These are phyloP conservation scores for Standfussiana lucernea DNA, from an alignment of 2,888 invertebrate species.

Conservation along the genomic window DNA sequence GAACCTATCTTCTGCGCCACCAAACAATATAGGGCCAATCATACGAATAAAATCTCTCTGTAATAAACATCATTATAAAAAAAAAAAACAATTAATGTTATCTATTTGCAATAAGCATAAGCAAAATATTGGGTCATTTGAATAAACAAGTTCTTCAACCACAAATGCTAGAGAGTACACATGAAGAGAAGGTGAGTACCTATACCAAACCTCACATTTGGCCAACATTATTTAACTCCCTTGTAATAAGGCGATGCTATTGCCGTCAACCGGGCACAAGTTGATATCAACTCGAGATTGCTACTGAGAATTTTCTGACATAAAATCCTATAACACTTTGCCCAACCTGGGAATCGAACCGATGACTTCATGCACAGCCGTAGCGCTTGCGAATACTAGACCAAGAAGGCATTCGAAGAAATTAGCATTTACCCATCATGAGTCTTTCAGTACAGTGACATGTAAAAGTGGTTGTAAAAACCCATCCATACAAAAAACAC, in stretches of 20 bases:
- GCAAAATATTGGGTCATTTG: neutral
- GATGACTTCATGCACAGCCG: neutral
- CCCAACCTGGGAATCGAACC: neutral
- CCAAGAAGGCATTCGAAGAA: neutral
- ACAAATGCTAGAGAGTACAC: neutral
- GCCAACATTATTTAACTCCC: neutral
- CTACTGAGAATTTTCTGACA: neutral
- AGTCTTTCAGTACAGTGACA: neutral
- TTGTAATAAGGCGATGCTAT: neutral
- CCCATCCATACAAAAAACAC: no score
- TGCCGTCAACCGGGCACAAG: neutral
- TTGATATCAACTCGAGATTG: neutral
- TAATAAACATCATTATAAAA: neutral
- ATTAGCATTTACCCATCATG: neutral
- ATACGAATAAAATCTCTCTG: neutral
- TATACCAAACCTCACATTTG: neutral
- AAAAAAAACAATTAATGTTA: neutral
- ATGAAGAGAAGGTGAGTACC: neutral
- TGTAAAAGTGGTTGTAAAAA: neutral
- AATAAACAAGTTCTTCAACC: neutral
- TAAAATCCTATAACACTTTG: neutral
- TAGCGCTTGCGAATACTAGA: neutral
- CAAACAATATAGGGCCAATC: neutral
- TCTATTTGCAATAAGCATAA: neutral
- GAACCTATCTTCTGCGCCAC: neutral